Evolutionary conservation across 2,797 vertebrate genomes (phyloP).

Genomic region (Spheniscus humboldti): DNA sequence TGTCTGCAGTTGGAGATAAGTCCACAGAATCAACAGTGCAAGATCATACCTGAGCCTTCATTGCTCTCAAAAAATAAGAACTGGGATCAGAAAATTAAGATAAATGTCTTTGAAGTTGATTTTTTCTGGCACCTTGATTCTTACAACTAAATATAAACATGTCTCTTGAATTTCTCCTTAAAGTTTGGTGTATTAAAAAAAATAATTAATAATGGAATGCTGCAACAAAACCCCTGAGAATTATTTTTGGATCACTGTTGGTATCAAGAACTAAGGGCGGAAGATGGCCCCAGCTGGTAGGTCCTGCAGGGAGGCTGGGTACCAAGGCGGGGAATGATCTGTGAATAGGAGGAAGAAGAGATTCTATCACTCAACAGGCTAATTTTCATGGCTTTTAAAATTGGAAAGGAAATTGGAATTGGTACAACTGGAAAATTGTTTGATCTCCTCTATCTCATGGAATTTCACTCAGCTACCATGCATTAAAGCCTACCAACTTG

Average conservation of each 20-base stretch:
- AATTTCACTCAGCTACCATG: neutral
- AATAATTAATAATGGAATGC: neutral
- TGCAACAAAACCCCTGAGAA: neutral
- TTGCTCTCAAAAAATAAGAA: neutral
- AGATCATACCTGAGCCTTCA: neutral
- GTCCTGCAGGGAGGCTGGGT: neutral
- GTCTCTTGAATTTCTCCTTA: neutral
- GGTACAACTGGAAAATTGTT: neutral
- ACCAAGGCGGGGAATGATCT: neutral
- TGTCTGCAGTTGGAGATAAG: neutral
- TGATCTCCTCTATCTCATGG: neutral
- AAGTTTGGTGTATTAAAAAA: neutral
- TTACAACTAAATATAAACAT: neutral
- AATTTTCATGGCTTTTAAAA: neutral
- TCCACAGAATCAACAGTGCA: neutral
- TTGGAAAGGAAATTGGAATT: neutral
- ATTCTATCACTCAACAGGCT: neutral
- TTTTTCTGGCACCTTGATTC: neutral
- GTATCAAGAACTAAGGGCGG: neutral
- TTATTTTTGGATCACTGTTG: neutral
- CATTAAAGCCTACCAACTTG: neutral
- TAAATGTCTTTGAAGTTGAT: neutral
- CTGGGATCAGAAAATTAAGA: neutral
- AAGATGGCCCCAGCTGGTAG: neutral
- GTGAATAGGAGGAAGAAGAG: neutral